These are phyloP conservation scores for Triops longicaudatus DNA, from an alignment of 1,140 invertebrate genomes.

Conservation along the genomic window DNA sequence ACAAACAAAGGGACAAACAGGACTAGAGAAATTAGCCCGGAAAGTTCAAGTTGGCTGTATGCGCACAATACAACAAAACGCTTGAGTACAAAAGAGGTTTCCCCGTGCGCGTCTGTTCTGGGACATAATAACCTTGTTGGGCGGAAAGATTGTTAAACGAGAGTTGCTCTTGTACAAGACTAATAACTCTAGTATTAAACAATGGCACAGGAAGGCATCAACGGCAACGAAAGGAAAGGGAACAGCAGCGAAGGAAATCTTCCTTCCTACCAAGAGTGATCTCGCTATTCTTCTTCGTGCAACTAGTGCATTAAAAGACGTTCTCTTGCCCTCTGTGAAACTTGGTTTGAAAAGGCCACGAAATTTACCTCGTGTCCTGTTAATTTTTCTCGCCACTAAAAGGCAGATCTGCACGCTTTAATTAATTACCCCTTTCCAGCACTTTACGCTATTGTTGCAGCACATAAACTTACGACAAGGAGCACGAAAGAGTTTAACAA, in stretches of 20 bases:
- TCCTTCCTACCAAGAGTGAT: not conserved
- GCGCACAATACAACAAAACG: not conserved
- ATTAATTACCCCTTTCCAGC: not conserved
- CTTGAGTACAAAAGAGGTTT: not conserved
- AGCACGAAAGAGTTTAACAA: conserved; percentile 10
- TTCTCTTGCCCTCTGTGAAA: not conserved
- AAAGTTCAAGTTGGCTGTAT: not conserved
- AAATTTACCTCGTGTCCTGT: conserved; percentile 7
- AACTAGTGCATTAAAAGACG: not conserved
- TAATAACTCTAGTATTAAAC: not conserved
- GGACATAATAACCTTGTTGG: not conserved
- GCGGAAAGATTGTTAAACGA: not conserved
- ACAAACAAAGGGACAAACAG: not conserved
- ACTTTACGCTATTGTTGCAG: conserved; percentile 7
- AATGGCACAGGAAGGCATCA: conserved; percentile 14
- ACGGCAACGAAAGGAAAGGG: not conserved
- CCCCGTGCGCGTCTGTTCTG: not conserved
- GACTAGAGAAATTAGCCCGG: not conserved
- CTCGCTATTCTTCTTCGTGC: not conserved
- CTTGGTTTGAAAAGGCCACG: not conserved
- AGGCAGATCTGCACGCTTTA: conserved; percentile 3
- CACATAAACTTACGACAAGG: not conserved
- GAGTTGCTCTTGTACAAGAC: not conserved
- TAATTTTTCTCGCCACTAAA: not conserved
- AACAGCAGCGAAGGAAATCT: not conserved